Evolutionary conservation across 1,140 invertebrate species (phyloP).

Genomic region (Plectrocnemia conspersa): DNA sequence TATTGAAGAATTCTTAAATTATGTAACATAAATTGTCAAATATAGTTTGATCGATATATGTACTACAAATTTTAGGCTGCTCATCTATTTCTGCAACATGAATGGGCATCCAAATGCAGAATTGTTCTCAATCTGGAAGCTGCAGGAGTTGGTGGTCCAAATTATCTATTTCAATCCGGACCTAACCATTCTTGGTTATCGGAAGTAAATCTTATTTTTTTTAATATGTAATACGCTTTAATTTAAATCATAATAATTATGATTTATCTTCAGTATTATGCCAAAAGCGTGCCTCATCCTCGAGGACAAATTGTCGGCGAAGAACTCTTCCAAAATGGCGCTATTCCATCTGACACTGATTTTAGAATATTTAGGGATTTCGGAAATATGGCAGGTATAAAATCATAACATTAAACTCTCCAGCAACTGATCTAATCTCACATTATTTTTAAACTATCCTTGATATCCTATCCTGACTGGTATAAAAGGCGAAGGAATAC

Average conservation of each 20-base stretch:
- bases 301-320: slow-evolving; percentile 64
- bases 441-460: neutral
- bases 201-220: slow-evolving; percentile 35
- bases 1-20: slow-evolving; percentile 19
- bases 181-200: slow-evolving; percentile 60
- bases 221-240: neutral
- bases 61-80: slow-evolving; percentile 51
- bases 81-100: slow-evolving; percentile 75
- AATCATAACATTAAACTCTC: neutral
- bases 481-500: neutral
- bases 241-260: neutral
- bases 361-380: slow-evolving; percentile 72
- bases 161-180: slow-evolving; percentile 68
- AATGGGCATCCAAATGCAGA: slow-evolving; percentile 61
- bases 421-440: neutral
- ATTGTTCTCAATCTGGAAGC: slow-evolving; percentile 74
- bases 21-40: neutral
- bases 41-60: neutral
- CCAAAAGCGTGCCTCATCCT: slow-evolving; percentile 56
- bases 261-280: slow-evolving; percentile 53
- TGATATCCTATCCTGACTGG: neutral
- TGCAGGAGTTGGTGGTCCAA: slow-evolving; percentile 69
- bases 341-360: slow-evolving; percentile 76
- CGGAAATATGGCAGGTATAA: slow-evolving; percentile 50
- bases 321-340: slow-evolving; percentile 69